These are phyloP conservation scores for Fukomys damarensis DNA, from an alignment of 2,113 vertebrate species.

Conservation along the genomic window DNA sequence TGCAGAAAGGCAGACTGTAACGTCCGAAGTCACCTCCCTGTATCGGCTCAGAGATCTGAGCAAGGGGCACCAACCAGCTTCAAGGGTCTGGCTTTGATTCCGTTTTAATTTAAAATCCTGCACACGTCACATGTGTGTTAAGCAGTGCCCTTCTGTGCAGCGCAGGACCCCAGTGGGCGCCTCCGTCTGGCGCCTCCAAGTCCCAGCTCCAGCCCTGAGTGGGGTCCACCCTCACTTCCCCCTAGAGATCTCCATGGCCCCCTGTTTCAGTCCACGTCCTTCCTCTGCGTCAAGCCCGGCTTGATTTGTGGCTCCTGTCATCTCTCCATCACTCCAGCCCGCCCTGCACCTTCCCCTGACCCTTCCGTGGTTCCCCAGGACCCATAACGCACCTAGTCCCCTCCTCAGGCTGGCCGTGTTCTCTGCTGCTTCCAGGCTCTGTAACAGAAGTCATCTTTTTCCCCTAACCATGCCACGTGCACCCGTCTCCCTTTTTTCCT, in stretches of 20 bases:
- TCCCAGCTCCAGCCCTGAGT: not conserved
- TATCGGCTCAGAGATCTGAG: not conserved
- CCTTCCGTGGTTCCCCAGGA: not conserved
- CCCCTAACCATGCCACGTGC: not conserved
- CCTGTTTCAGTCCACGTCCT: not conserved
- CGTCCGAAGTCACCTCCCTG: not conserved
- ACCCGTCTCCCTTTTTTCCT: not conserved
- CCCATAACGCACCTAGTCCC: not conserved
- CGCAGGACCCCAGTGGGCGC: not conserved
- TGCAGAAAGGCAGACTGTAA: not conserved
- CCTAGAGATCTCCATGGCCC: not conserved
- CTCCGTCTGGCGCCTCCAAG: not conserved
- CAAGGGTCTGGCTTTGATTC: not conserved
- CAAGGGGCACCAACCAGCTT: not conserved
- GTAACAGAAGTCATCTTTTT: not conserved
- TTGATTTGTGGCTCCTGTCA: not conserved
- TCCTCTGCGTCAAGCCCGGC: not conserved
- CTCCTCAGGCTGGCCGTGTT: not conserved
- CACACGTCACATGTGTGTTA: not conserved
- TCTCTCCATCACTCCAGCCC: not conserved
- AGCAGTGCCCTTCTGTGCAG: not conserved
- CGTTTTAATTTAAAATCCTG: slow-evolving; percentile 34
- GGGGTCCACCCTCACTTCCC: not conserved
- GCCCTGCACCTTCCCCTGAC: not conserved
- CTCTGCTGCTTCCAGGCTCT: not conserved